Evolutionary conservation across 2,113 vertebrate species (phyloP).

Genomic region (Coreoperca whiteheadi): DNA sequence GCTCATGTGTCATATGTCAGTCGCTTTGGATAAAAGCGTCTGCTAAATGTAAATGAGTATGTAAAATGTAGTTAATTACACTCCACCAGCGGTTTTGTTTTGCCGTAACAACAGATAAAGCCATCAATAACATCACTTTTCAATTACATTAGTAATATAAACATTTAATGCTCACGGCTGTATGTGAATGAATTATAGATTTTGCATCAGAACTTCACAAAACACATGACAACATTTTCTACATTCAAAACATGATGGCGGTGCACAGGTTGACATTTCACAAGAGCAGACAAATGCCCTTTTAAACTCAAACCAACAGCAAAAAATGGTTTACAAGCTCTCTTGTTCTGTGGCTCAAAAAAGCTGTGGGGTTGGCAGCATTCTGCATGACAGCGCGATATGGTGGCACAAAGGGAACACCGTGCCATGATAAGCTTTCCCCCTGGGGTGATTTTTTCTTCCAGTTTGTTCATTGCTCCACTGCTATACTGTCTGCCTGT

Average conservation of each 20-base stretch:
- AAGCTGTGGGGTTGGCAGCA: conserved; percentile 34
- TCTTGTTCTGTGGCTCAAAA: conserved; percentile 38
- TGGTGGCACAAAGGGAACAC: conserved; percentile 40
- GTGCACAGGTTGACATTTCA: conserved; percentile 39
- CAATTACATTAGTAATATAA: background rate
- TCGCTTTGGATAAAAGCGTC: too few relatives aligned
- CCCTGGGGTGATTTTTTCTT: conserved; percentile 24
- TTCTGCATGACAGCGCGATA: conserved; percentile 45
- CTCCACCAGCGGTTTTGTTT: background rate
- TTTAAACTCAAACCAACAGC: conserved; percentile 32
- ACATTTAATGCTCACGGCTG: background rate
- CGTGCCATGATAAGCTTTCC: conserved; percentile 43
- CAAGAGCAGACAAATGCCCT: conserved; percentile 37
- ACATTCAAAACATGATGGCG: conserved; percentile 8
- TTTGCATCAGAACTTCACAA: background rate
- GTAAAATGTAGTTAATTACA: background rate
- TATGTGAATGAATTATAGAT: background rate
- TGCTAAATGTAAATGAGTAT: too few relatives aligned
- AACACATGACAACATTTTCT: conserved; percentile 10
- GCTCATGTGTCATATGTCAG: too few relatives aligned
- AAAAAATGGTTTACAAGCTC: background rate
- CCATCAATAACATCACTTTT: background rate
- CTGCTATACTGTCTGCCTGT: conserved; percentile 15
- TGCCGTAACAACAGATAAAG: background rate
- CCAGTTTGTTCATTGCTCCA: conserved; percentile 13